Percentiles rank a stretch among this genome's conserved stretches.
phyloP scores from a whole-genome alignment of 2,888 invertebrate species.

The Ophioninae sp. region DNA sequence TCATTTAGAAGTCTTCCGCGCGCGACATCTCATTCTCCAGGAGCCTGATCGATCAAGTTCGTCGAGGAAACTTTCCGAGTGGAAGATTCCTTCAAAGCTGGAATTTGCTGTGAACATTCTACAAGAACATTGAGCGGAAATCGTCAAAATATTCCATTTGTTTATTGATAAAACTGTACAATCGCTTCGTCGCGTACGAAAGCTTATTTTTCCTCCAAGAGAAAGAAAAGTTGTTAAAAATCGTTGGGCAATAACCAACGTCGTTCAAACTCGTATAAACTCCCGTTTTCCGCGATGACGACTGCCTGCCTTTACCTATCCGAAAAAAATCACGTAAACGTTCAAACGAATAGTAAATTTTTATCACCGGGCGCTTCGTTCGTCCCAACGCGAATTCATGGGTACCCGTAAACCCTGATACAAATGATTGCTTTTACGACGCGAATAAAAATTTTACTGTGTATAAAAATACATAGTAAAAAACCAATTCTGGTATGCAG shows the following conservation, averaged over 20 bases:
- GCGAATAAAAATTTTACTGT: slow-evolving; percentile 10
- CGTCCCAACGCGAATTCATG: not conserved
- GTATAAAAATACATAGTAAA: no score
- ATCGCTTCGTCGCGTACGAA: no score
- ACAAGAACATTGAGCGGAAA: not conserved
- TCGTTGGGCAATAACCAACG: not conserved
- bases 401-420: not conserved
- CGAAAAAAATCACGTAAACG: no score
- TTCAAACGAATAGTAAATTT: not conserved
- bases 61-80: not conserved
- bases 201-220: slow-evolving; percentile 12
- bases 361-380: not conserved
- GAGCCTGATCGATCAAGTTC: slow-evolving; percentile 21
- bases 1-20: slow-evolving; percentile 23
- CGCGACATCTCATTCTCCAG: slow-evolving; percentile 14
- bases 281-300: not conserved
- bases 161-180: no score
- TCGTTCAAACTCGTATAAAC: slow-evolving; percentile 12
- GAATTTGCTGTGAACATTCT: not conserved
- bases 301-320: no score
- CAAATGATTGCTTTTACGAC: slow-evolving; percentile 10
- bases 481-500: not conserved
- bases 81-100: not conserved
- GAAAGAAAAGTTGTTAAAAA: no score
- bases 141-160: no score